These are phyloP conservation scores for Anniella stebbinsi DNA, from an alignment of 2,797 vertebrate genomes.

Conservation along the genomic window DNA sequence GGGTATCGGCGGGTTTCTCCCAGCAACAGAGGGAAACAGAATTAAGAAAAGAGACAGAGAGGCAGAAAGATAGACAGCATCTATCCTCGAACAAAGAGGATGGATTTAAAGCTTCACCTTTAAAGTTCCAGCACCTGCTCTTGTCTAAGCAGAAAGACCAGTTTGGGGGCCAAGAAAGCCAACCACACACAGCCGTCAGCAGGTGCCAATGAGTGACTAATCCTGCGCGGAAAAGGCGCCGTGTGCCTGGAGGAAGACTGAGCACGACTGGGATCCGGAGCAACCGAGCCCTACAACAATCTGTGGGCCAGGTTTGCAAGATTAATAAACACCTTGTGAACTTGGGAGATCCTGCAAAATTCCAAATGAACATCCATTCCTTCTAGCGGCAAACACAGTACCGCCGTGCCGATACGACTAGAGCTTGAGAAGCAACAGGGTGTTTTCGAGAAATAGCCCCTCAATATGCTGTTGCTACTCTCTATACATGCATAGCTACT, in stretches of 20 bases:
- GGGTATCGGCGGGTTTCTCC: not conserved
- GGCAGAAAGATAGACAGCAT: not conserved
- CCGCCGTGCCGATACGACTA: not conserved
- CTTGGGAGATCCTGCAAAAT: not conserved
- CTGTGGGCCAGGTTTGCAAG: not conserved
- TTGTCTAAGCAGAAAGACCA: not conserved
- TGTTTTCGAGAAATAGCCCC: no score
- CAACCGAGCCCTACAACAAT: not conserved
- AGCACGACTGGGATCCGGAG: not conserved
- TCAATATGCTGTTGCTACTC: no score
- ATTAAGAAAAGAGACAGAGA: constrained; percentile 38
- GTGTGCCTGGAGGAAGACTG: not conserved
- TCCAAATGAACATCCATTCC: no score
- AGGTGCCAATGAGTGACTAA: not conserved
- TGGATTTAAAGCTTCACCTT: constrained; percentile 34
- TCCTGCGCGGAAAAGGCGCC: rapidly evolving
- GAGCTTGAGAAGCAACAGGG: no score
- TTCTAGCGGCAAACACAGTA: no score
- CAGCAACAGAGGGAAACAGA: constrained; percentile 48
- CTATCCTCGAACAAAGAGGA: constrained; percentile 1
- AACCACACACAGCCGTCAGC: not conserved
- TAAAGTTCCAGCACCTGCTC: constrained; percentile 64
- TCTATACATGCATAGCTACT: not conserved
- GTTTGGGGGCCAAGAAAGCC: constrained; percentile 46
- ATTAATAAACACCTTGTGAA: not conserved